These are phyloP conservation scores for Dasysyrphus tricinctus DNA, from an alignment of 2,888 invertebrate species.

Conservation along the genomic window DNA sequence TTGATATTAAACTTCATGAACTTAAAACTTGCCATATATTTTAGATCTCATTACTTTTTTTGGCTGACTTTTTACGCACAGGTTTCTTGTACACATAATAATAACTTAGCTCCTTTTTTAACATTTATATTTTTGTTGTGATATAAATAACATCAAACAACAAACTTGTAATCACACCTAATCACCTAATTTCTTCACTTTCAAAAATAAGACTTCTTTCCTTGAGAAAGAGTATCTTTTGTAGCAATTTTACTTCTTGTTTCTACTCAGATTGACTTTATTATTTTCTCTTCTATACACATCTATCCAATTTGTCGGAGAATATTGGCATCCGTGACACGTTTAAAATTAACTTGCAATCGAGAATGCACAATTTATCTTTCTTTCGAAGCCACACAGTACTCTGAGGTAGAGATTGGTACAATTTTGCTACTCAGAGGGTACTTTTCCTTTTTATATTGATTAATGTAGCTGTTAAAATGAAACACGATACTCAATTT, in stretches of 20 bases:
- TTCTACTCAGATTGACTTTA: background rate
- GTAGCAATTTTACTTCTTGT: background rate
- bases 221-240: background rate
- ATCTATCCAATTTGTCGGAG: slow-evolving; percentile 31
- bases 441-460: background rate
- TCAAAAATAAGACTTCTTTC: background rate
- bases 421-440: background rate
- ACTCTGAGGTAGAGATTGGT: background rate
- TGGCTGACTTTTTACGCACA: too few relatives aligned
- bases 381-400: background rate
- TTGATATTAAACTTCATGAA: too few relatives aligned
- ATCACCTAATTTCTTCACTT: slow-evolving; percentile 5
- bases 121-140: too few relatives aligned
- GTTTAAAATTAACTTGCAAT: slow-evolving; percentile 57
- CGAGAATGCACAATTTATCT: slow-evolving; percentile 40
- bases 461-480: slow-evolving; percentile 28
- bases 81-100: too few relatives aligned
- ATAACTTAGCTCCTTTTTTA: too few relatives aligned
- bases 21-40: too few relatives aligned
- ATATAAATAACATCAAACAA: background rate
- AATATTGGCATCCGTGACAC: slow-evolving; percentile 58
- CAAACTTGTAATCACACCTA: background rate
- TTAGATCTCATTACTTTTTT: too few relatives aligned
- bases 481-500: slow-evolving; percentile 27
- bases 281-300: background rate